Conservation (phyloP, 2,888 invertebrate species). For the Hemistola chrysoprasaria region DNA sequence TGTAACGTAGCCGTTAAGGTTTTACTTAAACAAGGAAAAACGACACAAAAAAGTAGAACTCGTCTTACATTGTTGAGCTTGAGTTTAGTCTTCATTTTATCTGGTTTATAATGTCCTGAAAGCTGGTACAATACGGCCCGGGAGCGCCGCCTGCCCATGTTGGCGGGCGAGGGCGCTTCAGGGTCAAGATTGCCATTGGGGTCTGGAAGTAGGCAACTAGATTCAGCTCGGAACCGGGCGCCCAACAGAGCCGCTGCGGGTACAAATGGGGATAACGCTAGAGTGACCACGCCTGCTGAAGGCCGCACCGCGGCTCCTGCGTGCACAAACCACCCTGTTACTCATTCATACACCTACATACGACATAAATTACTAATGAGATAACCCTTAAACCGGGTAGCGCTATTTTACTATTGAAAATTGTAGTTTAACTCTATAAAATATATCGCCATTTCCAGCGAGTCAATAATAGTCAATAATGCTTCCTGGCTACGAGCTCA, state of each 20-base stretch:
- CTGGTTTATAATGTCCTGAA: conserved; percentile 97
- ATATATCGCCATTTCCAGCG: no score
- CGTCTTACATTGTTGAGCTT: conserved; percentile 96
- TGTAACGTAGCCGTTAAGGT: no score
- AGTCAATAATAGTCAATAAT: neutral
- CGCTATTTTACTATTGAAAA: neutral
- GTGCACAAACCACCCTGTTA: conserved; percentile 80
- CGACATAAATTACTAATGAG: conserved; percentile 14
- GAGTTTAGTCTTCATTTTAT: conserved; percentile 95
- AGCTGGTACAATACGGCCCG: conserved; percentile 98
- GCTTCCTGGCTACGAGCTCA: conserved; percentile 15
- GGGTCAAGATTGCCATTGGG: conserved; percentile 91
- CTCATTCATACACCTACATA: conserved; percentile 27
- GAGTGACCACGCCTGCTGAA: conserved; percentile 83
- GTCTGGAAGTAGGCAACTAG: conserved; percentile 91
- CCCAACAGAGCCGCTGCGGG: conserved; percentile 90
- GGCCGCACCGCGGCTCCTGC: conserved; percentile 83
- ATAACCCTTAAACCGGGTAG: conserved; percentile 20
- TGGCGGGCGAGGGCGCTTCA: conserved; percentile 91
- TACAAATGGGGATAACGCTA: conserved; percentile 84
- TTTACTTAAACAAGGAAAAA: no score
- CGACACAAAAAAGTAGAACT: conserved; percentile 3
- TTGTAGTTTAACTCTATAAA: no score
- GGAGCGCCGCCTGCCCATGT: conserved; percentile 95
- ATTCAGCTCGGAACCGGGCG: conserved; percentile 90